Percentiles rank a stretch among this genome's conserved stretches.
phyloP scores from a whole-genome alignment of 2,888 invertebrate genomes.

The Fissipunctia ypsillon region DNA sequence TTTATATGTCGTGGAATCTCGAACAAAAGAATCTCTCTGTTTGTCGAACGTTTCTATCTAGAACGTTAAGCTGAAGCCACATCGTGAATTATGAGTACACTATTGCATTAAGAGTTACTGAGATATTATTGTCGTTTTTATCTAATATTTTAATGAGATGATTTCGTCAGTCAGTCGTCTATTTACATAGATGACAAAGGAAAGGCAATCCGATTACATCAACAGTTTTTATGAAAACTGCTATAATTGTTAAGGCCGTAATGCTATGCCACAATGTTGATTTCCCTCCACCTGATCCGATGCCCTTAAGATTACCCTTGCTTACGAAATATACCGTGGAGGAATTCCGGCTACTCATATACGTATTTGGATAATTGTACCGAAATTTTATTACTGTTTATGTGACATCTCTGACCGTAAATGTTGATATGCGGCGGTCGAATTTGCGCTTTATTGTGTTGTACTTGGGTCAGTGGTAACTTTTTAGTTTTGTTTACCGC shows the following conservation, averaged over 20 bases:
- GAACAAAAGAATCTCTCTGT: too few species aligned
- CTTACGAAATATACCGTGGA: constrained; percentile 86
- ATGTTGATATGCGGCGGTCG: constrained; percentile 42
- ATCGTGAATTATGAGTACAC: not conserved
- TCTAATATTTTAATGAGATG: constrained; percentile 55
- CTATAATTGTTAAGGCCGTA: constrained; percentile 67
- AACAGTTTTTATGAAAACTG: constrained; percentile 56
- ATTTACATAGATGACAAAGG: constrained; percentile 56
- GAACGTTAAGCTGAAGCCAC: not conserved
- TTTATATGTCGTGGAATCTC: not conserved
- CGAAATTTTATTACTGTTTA: constrained; percentile 70
- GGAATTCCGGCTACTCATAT: constrained; percentile 76
- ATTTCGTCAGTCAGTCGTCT: constrained; percentile 50
- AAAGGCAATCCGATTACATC: constrained; percentile 68
- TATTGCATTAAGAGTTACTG: constrained; percentile 9
- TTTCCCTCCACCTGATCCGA: constrained; percentile 78
- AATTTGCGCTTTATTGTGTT: constrained; percentile 55
- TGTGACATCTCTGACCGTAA: constrained; percentile 55
- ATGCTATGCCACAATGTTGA: constrained; percentile 73
- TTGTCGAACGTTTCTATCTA: not conserved
- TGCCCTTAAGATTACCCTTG: constrained; percentile 82
- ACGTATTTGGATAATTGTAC: constrained; percentile 75
- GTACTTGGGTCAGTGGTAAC: constrained; percentile 8
- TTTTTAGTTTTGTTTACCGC: constrained; percentile 26
- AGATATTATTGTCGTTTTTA: constrained; percentile 32